Base-by-base conservation (phyloP, 2,113 vertebrate species). In the Eulemur macaco region DNA sequence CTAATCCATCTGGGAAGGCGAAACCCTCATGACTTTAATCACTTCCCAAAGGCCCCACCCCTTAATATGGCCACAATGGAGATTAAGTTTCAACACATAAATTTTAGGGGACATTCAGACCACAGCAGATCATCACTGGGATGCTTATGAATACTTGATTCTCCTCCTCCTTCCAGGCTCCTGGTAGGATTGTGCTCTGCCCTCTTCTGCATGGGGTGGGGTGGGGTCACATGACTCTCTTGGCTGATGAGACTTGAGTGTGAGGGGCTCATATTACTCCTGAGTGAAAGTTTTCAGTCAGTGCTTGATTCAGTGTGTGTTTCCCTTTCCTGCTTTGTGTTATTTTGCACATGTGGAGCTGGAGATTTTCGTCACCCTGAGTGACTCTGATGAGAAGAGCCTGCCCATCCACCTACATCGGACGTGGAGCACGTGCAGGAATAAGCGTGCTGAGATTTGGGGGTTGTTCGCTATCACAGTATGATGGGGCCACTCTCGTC, bases 301-400 rank as follows among this genome's bases (percentile, higher is more conserved):
- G 52, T 37, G 29, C 34, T 76, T 50, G 39, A 6, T 5, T 56
- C 12, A 8, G 9, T 18, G 3, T 31, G 0, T 31, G 0, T 50
- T 31, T 23, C 7, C 20, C 47, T 58, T 42, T 71, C 25, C 54
- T 14, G 42, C 66, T 31, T 45, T 0, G 50, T 18, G 23, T 25
- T 1, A 8, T 23, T n/a, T 21, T 39, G 6, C 31, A 12, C 11
- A 18, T 1, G 18, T 25, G 31, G 47, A 52, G n/a, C 25, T 0
- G 13, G 37, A 45, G 39, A 8, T 89, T 64, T 63, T 56, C n/a
- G 21, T 64, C 27, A 34, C 3, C 66, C 11, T 13, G 20, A 12
- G 54, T 31, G 17, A 34, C 45, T 34, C 45, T 63, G 42, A 54
- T 64, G 37, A 77, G 15, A 69, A 50, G 15, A 78, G 54, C 0